Conservation (phyloP, 2,888 invertebrate genomes). For the Proisotoma minuta region DNA sequence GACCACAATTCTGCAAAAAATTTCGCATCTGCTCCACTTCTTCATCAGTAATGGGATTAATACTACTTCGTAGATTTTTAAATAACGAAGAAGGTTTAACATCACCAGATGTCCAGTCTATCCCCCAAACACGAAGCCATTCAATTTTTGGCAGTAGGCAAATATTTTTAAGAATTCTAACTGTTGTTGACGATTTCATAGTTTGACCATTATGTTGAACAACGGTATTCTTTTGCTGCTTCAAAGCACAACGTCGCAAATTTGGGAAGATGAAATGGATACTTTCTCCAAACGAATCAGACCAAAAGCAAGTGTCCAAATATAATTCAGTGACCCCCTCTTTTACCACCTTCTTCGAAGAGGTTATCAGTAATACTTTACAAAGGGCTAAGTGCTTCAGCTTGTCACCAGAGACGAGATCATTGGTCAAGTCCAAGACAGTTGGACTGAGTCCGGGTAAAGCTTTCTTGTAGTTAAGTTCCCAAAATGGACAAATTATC, state of each 20-base stretch:
- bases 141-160: neutral
- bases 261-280: constrained; percentile 11
- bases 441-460: constrained; percentile 11
- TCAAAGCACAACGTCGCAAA: neutral
- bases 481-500: neutral
- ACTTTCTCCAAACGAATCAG: neutral
- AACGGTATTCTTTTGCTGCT: neutral
- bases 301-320: constrained; percentile 15
- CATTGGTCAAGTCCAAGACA: constrained; percentile 9
- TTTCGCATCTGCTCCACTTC: constrained; percentile 4
- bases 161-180: neutral
- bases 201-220: neutral
- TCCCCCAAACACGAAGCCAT: constrained; percentile 8
- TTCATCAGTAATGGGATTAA: neutral
- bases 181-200: neutral
- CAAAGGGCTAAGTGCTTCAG: constrained; percentile 19
- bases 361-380: constrained; percentile 8
- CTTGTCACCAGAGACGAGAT: neutral
- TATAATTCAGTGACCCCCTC: constrained; percentile 9
- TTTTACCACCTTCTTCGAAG: neutral
- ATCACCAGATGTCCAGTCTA: neutral
- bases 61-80: neutral
- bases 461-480: too few species aligned
- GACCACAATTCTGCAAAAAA: constrained; percentile 4
- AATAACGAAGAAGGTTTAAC: too few species aligned